Evolutionary conservation across 2,797 vertebrate genomes (phyloP), one percentile per base, ranked within the genome.

Genomic region (Alosa sapidissima): DNA sequence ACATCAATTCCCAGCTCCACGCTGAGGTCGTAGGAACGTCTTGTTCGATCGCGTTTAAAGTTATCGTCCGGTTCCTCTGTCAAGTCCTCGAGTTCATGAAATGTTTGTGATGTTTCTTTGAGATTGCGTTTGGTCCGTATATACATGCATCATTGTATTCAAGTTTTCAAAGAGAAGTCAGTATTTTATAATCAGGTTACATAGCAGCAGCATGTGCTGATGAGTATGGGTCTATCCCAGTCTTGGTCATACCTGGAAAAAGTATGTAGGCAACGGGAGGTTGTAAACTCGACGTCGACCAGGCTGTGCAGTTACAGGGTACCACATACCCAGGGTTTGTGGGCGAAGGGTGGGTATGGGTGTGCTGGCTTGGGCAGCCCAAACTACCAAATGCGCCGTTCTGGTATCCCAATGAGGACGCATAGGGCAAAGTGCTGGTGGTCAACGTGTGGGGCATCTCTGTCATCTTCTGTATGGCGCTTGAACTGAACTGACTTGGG

Each of bases 241-340:
- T 95, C 97, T 99, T 99, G 96, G 98, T 97, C 98, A 99, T 99
- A 95, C 98, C 98, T 84, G 98, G 98, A 92, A 99, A 99, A 92
- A 99, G 96, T 96, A 99, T 99, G 97, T 99, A 99, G 95, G 98
- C 98, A 94, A 99, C 98, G 51, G 98, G 98, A 92, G 98, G 98
- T 93, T 99, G 98, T 97, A 99, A 96, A 96, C 96, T 99, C 87
- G 98, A 99, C 88, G 98, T 88, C 85, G 98, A 99, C 98, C 98
- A 99, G 92, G 98, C 98, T 19, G 96, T 96, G 97, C 98, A 99
- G 97, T 99, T 99, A 96, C 98, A 99, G 85, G 98, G 98, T 91
- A 99, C 98, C 86, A 99, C 98, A 89, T 99, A 99, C 91, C 98
- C 98, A 65, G 98, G 98, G 95, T 99, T 99, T 89, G 98, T 99